A percentile compares a stretch with the other conserved stretches of the same genome.
Conservation (phyloP, 2,113 vertebrate genomes). For the Phalacrocorax aristotelis region DNA sequence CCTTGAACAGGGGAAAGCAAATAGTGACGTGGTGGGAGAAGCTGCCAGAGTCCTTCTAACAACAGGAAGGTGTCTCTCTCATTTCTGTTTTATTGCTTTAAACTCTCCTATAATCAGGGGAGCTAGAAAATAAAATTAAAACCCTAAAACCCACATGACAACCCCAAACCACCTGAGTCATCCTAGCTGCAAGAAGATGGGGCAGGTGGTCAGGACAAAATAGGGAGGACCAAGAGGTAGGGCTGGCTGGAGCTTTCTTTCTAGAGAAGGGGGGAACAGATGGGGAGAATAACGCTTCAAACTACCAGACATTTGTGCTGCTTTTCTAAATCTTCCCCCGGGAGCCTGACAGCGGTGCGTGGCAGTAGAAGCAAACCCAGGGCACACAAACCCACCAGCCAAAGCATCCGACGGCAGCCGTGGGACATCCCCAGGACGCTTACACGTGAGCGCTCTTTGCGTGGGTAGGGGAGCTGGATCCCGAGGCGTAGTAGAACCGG, state of each 20-base stretch:
- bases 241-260: conserved; percentile 54
- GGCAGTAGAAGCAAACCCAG: conserved; percentile 19
- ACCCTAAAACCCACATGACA: not conserved
- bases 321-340: conserved; percentile 58
- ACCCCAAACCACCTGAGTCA: not conserved
- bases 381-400: conserved; percentile 30
- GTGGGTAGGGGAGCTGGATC: conserved; percentile 84
- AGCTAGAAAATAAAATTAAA: conserved; percentile 14
- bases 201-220: not conserved
- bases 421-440: not conserved
- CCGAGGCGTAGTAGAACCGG: conserved; percentile 91
- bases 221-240: not conserved
- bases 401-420: conserved; percentile 39
- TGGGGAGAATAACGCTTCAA: conserved; percentile 12
- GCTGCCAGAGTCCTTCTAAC: conserved; percentile 47
- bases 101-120: conserved; percentile 19
- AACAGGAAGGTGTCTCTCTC: conserved; percentile 47
- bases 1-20: conserved; percentile 42
- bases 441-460: conserved; percentile 91
- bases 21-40: conserved; percentile 16
- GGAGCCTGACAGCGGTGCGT: conserved; percentile 7
- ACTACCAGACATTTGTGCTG: conserved; percentile 43
- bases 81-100: not conserved
- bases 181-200: not conserved
- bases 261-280: conserved; percentile 30